These are phyloP conservation scores for Rhagoletis zephyria DNA, from an alignment of 1,140 invertebrate genomes.

Conservation along the genomic window DNA sequence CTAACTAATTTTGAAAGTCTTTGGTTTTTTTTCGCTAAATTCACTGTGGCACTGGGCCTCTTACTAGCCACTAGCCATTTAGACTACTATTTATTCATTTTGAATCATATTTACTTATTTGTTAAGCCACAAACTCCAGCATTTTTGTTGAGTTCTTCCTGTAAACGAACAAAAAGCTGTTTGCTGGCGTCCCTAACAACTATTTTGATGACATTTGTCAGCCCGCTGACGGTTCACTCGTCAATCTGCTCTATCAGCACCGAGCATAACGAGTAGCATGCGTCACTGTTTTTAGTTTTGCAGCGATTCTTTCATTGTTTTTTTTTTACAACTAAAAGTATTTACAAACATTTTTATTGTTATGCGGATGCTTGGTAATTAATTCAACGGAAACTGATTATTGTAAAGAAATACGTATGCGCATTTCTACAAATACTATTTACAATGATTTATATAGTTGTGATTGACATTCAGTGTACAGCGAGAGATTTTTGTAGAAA, in stretches of 20 bases:
- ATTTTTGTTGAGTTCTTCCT: too few species aligned
- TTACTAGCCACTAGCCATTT: too few species aligned
- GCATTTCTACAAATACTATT: not conserved
- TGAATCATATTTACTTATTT: too few species aligned
- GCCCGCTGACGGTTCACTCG: not conserved
- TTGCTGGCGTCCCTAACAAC: too few species aligned
- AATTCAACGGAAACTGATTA: not conserved
- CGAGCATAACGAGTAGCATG: not conserved
- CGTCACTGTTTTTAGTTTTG: not conserved
- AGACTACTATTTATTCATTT: too few species aligned
- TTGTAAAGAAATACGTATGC: not conserved
- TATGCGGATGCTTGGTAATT: not conserved
- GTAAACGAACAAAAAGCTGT: too few species aligned
- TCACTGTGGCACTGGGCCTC: too few species aligned
- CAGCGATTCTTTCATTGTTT: not conserved
- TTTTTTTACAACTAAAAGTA: not conserved
- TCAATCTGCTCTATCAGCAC: not conserved
- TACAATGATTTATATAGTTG: not conserved
- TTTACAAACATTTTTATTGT: not conserved
- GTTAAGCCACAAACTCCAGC: too few species aligned
- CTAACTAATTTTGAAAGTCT: too few species aligned
- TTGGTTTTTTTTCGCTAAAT: too few species aligned
- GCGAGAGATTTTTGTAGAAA: too few species aligned
- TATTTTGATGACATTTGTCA: not conserved
- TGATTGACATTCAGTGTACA: not conserved